Conservation (phyloP, 2,888 invertebrate species). For the Melinopterus prodromus region DNA sequence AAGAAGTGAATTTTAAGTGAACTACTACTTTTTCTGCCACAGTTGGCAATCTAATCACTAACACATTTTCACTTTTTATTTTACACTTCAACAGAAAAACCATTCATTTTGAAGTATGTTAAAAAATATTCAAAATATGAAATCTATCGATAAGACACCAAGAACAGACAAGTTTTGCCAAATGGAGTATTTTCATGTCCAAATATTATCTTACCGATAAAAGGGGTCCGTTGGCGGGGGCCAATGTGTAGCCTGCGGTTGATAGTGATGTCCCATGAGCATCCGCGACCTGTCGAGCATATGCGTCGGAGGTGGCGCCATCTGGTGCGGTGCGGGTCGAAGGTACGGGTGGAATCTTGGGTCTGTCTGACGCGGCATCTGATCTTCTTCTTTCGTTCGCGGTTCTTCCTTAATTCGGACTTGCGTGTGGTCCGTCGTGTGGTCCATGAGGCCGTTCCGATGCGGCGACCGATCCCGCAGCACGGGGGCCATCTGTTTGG, state of each 20-base stretch:
- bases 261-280: slow-evolving; percentile 62
- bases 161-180: too few species aligned
- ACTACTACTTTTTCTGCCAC: too few species aligned
- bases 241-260: slow-evolving; percentile 56
- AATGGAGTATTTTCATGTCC: too few species aligned
- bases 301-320: slow-evolving; percentile 57
- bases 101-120: too few species aligned
- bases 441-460: slow-evolving; percentile 69
- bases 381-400: slow-evolving; percentile 62
- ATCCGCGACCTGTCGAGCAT: slow-evolving; percentile 59
- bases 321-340: slow-evolving; percentile 63
- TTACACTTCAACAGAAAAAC: too few species aligned
- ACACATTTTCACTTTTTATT: too few species aligned
- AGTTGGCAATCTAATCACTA: too few species aligned
- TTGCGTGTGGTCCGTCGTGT: slow-evolving; percentile 50
- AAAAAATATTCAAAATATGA: too few species aligned
- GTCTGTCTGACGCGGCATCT: slow-evolving; percentile 62
- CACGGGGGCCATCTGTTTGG: slow-evolving; percentile 60
- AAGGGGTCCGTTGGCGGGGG: slow-evolving; percentile 62
- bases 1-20: too few species aligned
- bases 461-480: slow-evolving; percentile 77
- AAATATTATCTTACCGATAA: background rate
- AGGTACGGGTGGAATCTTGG: slow-evolving; percentile 66
- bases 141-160: too few species aligned
- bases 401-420: slow-evolving; percentile 73